Percentiles rank a stretch among this genome's conserved stretches.
These are phyloP conservation scores for Hypomesus transpacificus DNA, from an alignment of 2,113 vertebrate genomes.

Conservation along the genomic window DNA sequence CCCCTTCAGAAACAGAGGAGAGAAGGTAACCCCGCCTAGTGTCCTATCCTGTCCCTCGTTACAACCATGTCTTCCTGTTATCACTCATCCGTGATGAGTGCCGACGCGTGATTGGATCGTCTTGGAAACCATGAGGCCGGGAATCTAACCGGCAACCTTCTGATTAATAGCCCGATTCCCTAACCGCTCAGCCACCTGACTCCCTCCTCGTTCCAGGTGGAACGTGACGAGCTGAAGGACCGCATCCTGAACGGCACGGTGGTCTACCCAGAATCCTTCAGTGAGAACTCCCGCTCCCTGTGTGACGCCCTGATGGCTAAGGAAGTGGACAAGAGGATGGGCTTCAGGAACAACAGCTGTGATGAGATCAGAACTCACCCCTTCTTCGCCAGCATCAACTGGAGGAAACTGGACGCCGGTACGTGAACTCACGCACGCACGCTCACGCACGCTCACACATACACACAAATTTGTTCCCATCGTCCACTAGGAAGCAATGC, in stretches of 20 bases:
- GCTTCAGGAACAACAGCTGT: conserved; percentile 74
- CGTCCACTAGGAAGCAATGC: not conserved
- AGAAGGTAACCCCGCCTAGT: conserved; percentile 60
- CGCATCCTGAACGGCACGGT: conserved; percentile 73
- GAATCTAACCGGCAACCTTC: no score
- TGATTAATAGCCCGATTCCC: no score
- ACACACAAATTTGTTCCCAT: not conserved
- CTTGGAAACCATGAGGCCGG: no score
- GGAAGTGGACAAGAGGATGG: conserved; percentile 73
- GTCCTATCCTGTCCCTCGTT: not conserved
- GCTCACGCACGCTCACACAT: not conserved
- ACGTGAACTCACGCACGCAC: conserved; percentile 10
- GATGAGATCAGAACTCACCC: conserved; percentile 68
- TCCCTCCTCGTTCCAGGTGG: conserved; percentile 59
- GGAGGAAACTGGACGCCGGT: conserved; percentile 85
- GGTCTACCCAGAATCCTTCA: conserved; percentile 73
- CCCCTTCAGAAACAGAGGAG: conserved; percentile 73
- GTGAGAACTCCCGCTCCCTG: conserved; percentile 68
- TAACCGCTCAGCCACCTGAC: no score
- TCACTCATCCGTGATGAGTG: no score
- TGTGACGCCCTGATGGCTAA: conserved; percentile 77
- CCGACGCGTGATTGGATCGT: no score
- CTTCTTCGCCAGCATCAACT: conserved; percentile 77
- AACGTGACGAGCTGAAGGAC: conserved; percentile 80
- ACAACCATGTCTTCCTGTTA: no score